Evolutionary conservation across 2,113 vertebrate genomes (phyloP).

Genomic region (Syngnathoides biaculeatus): DNA sequence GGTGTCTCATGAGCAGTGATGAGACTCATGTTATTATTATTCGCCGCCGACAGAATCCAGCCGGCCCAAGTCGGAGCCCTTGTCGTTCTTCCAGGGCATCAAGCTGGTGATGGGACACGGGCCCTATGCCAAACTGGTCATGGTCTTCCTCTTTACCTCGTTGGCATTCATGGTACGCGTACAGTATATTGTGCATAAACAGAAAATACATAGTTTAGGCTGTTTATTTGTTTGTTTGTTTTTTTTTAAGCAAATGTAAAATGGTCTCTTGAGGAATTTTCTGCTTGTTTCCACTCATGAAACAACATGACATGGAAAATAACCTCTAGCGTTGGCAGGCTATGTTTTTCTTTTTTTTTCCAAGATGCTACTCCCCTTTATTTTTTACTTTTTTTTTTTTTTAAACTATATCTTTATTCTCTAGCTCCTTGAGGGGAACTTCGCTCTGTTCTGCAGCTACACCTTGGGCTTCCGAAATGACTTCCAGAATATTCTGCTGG

Average conservation of each 20-base stretch:
- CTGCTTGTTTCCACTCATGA: too few relatives aligned
- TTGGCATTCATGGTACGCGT: constrained; percentile 89
- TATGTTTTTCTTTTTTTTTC: neutral
- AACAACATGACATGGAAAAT: too few relatives aligned
- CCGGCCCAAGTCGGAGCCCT: constrained; percentile 69
- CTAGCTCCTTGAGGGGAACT: constrained; percentile 95
- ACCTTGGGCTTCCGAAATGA: constrained; percentile 88
- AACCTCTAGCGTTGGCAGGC: too few relatives aligned
- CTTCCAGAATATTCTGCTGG: constrained; percentile 94
- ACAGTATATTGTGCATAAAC: neutral
- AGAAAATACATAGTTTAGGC: neutral
- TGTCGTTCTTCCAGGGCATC: constrained; percentile 84
- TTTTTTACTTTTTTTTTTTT: too few relatives aligned
- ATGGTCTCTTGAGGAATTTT: neutral
- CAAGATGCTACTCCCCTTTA: neutral
- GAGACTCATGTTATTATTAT: too few relatives aligned
- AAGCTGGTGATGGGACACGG: constrained; percentile 87
- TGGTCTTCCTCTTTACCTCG: constrained; percentile 91
- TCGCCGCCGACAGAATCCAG: constrained; percentile 79
- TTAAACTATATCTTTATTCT: constrained; percentile 12
- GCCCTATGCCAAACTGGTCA: constrained; percentile 88
- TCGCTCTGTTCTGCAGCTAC: constrained; percentile 92
- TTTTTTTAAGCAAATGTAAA: neutral
- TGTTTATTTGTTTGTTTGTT: too few relatives aligned
- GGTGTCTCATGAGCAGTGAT: too few relatives aligned